These are phyloP conservation scores for Stictocephala bisonia DNA, from an alignment of 2,888 invertebrate genomes.

Conservation along the genomic window DNA sequence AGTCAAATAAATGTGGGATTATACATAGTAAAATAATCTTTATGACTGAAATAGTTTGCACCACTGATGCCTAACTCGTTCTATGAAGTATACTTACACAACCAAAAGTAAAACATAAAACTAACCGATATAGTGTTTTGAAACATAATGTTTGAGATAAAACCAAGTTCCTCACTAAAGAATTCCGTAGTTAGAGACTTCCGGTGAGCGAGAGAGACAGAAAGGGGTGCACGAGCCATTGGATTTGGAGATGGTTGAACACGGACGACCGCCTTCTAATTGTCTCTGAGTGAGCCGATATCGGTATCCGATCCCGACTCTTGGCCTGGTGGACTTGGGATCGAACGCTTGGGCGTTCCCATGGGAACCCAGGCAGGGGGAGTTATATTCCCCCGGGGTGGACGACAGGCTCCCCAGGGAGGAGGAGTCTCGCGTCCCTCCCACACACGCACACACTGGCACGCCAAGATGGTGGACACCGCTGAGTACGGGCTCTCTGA, in stretches of 20 bases:
- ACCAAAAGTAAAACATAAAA: too few relatives aligned
- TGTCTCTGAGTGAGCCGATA: conserved; percentile 12
- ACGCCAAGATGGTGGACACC: conserved; percentile 30
- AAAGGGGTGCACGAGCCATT: too few relatives aligned
- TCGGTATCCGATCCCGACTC: conserved; percentile 14
- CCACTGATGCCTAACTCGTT: too few relatives aligned
- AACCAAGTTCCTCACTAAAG: too few relatives aligned
- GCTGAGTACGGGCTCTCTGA: conserved; percentile 24
- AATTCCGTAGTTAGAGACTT: too few relatives aligned
- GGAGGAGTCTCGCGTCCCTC: conserved; percentile 61
- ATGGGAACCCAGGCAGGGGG: conserved; percentile 67
- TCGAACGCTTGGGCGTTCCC: conserved; percentile 65
- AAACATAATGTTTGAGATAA: too few relatives aligned
- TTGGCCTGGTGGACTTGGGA: conserved; percentile 33
- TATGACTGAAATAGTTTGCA: too few relatives aligned
- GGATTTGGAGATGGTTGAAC: too few relatives aligned
- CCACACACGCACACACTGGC: conserved; percentile 46
- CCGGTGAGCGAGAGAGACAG: not conserved
- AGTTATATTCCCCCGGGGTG: conserved; percentile 61
- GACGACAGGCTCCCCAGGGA: conserved; percentile 66
- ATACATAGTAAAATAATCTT: too few relatives aligned
- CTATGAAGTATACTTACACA: too few relatives aligned
- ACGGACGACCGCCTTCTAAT: conserved; percentile 18
- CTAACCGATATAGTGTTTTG: too few relatives aligned
- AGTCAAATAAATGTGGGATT: too few relatives aligned